A percentile compares a stretch with the other conserved stretches of the same genome.
phyloP scores from a whole-genome alignment of 2,888 invertebrate species.

The Drosophila atripex region DNA sequence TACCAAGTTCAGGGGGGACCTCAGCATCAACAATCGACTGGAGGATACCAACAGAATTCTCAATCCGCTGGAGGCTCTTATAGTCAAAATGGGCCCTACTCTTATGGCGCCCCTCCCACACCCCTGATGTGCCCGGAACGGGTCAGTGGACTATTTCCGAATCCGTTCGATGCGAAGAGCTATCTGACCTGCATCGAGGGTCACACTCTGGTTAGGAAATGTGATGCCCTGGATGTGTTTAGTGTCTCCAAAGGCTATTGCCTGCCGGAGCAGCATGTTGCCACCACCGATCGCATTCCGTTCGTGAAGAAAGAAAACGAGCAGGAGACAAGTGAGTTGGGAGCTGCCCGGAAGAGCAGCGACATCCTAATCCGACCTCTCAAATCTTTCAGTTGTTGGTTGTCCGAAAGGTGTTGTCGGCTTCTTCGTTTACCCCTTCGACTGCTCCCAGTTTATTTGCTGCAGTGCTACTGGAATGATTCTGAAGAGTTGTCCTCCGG shows the following conservation, averaged over 20 bases:
- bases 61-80: conserved; percentile 2
- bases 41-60: not conserved
- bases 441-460: conserved; percentile 87
- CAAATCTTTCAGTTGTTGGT: conserved; percentile 42
- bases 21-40: not conserved
- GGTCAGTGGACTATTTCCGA: conserved; percentile 58
- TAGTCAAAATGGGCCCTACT: not conserved
- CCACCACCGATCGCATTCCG: conserved; percentile 49
- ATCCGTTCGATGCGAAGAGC: conserved; percentile 63
- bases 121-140: conserved; percentile 55
- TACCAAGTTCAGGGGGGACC: not conserved
- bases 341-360: not conserved
- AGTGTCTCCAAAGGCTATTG: conserved; percentile 64
- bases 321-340: conserved; percentile 50
- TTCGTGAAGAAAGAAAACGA: conserved; percentile 4
- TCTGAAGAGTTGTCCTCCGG: conserved; percentile 86
- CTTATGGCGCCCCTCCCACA: conserved; percentile 7
- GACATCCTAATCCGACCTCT: not conserved
- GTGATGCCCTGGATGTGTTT: conserved; percentile 46
- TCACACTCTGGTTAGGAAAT: conserved; percentile 49
- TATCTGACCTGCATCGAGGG: conserved; percentile 59
- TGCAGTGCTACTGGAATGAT: conserved; percentile 87
- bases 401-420: conserved; percentile 85
- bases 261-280: conserved; percentile 31
- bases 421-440: conserved; percentile 86